Percentiles rank a stretch among this genome's conserved stretches.
phyloP scores from a whole-genome alignment of 1,140 invertebrate species.

The Galleria mellonella region DNA sequence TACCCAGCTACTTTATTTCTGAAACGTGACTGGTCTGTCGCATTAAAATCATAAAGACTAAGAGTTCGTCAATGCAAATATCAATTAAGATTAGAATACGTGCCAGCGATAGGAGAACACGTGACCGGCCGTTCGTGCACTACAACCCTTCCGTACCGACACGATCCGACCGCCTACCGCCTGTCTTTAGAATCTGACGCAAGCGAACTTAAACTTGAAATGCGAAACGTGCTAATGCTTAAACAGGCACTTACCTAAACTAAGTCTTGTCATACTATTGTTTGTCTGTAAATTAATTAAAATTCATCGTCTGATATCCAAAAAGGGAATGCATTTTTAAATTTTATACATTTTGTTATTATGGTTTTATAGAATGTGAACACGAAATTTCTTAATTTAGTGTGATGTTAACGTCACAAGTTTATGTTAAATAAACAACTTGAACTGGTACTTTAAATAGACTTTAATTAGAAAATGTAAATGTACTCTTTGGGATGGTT shows the following conservation, averaged over 20 bases:
- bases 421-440: too few relatives aligned
- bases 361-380: too few relatives aligned
- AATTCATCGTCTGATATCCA: conserved; percentile 3
- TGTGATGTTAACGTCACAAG: too few relatives aligned
- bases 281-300: conserved; percentile 54
- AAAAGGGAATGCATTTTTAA: too few relatives aligned
- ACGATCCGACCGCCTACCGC: not conserved
- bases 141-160: not conserved
- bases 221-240: conserved; percentile 65
- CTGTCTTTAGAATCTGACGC: not conserved
- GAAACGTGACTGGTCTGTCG: too few relatives aligned
- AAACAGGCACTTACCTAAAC: conserved; percentile 53
- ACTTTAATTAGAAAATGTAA: too few relatives aligned
- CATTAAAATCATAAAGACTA: too few relatives aligned
- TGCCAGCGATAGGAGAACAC: conserved; percentile 12
- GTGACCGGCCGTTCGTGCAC: conserved; percentile 17
- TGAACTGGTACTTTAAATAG: too few relatives aligned
- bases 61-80: conserved; percentile 30
- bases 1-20: too few relatives aligned
- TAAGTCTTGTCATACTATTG: conserved; percentile 28
- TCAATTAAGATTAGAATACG: conserved; percentile 43
- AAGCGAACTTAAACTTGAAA: conserved; percentile 47
- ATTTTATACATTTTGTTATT: too few relatives aligned
- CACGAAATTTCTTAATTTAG: too few relatives aligned
- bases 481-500: too few relatives aligned